A percentile compares a stretch with the other conserved stretches of the same genome.
phyloP scores from a whole-genome alignment of 2,113 vertebrate genomes.

The Ellobius talpinus region DNA sequence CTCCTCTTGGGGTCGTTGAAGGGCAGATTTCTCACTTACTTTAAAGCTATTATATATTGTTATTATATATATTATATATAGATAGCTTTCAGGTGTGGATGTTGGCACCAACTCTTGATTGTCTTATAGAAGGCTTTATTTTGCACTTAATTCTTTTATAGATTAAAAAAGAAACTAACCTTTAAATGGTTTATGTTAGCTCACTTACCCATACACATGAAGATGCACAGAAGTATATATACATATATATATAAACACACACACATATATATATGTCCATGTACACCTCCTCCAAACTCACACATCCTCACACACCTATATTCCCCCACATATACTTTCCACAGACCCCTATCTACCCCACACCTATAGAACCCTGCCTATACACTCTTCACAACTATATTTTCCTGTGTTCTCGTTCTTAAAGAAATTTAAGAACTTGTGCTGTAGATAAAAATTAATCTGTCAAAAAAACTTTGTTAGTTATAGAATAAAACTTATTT shows the following conservation, averaged over 20 bases:
- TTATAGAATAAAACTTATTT: neutral
- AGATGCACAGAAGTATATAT: neutral
- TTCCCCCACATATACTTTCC: neutral
- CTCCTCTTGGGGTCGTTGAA: neutral
- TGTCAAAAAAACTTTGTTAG: neutral
- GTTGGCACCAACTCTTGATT: neutral
- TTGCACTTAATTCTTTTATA: conserved; percentile 8
- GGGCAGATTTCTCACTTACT: neutral
- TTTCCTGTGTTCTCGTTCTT: neutral
- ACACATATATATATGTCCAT: too few relatives aligned
- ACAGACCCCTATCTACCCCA: neutral
- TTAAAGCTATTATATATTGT: conserved; percentile 21
- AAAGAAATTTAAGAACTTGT: neutral
- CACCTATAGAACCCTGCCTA: neutral
- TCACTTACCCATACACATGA: neutral
- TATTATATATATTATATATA: conserved; percentile 23
- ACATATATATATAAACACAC: neutral
- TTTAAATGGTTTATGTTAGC: neutral
- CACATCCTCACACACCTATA: too few relatives aligned
- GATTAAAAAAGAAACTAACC: neutral
- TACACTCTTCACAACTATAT: neutral
- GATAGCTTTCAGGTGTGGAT: neutral
- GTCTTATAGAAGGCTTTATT: conserved; percentile 24
- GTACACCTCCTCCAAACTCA: neutral
- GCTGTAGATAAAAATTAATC: neutral